These are phyloP conservation scores for Ctenopoma multispine DNA, from an alignment of 2,797 vertebrate species.

Conservation along the genomic window DNA sequence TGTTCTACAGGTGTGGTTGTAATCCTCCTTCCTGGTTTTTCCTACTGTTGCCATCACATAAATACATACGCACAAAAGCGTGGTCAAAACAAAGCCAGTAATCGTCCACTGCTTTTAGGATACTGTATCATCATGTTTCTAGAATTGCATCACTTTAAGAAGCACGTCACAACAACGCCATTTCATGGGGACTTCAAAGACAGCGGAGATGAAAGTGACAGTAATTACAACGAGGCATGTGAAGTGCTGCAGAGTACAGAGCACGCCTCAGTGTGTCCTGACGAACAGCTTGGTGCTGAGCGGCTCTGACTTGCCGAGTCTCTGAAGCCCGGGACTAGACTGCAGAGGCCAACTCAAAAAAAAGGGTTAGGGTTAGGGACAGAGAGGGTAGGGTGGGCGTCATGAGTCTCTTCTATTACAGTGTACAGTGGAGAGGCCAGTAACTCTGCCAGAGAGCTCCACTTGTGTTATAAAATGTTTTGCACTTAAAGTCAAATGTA, in stretches of 20 bases:
- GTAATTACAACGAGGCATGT: constrained; percentile 2
- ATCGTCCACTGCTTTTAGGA: background rate
- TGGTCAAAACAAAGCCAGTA: background rate
- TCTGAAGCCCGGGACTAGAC: constrained; percentile 29
- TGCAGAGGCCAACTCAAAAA: too few relatives aligned
- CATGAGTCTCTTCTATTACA: constrained; percentile 28
- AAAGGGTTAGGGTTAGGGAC: too few relatives aligned
- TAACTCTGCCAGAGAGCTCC: constrained; percentile 46
- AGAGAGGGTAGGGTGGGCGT: constrained; percentile 40
- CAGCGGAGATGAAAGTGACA: background rate
- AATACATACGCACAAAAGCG: too few relatives aligned
- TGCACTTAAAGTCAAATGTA: constrained; percentile 35
- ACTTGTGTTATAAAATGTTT: constrained; percentile 26
- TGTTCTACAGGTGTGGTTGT: too few relatives aligned
- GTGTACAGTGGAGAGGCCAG: constrained; percentile 29
- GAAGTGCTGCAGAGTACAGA: background rate
- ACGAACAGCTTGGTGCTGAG: background rate
- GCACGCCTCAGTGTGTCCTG: background rate
- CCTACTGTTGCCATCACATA: too few relatives aligned
- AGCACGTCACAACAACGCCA: background rate
- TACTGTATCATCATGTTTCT: too few relatives aligned
- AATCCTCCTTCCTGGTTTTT: too few relatives aligned
- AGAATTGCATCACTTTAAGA: too few relatives aligned
- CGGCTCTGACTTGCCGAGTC: constrained; percentile 9
- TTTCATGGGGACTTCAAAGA: background rate